Evolutionary conservation across 2,113 vertebrate genomes (phyloP), one percentile per base, ranked within the genome.

Genomic region (Mastomys natalensis): DNA sequence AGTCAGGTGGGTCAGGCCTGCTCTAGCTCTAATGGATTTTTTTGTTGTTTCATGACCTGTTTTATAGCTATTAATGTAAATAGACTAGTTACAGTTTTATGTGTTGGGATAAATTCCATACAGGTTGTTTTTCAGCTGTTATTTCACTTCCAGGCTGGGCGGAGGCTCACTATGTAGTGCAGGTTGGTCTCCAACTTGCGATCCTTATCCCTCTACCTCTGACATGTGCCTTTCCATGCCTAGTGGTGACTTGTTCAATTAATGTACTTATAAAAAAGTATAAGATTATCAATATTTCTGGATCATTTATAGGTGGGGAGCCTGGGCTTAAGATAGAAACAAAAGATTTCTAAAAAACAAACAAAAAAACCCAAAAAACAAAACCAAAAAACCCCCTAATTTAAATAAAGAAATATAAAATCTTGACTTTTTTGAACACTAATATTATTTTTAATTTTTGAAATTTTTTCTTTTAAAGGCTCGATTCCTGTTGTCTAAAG

Each of bases 401-500:
- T 81, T 94, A 94, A 88, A 15, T 74, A 80, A 88, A 87, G 21
- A 93, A 90, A 43, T 37, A 19, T 17, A 34, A 90, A 92, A 87
- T 31, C 6, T 68, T 62, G 72, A 45, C 37, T 88, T 68, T 87
- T 85, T 45, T 45, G 58, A 60, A 55, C 17, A 53, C 1, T 72
- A 64, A 93, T 90, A 62, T 22, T 87, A 96, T 12, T 93, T 89
- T 87, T 94, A 78, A 90, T 90, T 76, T 95, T 93, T 80, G 58
- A 72, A 90, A 68, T 92, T 96, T 96, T 97, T 92, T 97, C 98
- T 97, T 94, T 97, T 78, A 22, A 96, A 99, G 99, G 99, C 99
- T 66, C 99, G 99, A 92, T 99, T 99, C 98, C 99, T 99, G 95
- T 98, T 99, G 94, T 99, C 99, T 62, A 99, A 99, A 98, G 99